Percentiles rank a stretch among this genome's conserved stretches.
Conservation (phyloP, 2,888 invertebrate genomes). For the Coleophora deauratella region DNA sequence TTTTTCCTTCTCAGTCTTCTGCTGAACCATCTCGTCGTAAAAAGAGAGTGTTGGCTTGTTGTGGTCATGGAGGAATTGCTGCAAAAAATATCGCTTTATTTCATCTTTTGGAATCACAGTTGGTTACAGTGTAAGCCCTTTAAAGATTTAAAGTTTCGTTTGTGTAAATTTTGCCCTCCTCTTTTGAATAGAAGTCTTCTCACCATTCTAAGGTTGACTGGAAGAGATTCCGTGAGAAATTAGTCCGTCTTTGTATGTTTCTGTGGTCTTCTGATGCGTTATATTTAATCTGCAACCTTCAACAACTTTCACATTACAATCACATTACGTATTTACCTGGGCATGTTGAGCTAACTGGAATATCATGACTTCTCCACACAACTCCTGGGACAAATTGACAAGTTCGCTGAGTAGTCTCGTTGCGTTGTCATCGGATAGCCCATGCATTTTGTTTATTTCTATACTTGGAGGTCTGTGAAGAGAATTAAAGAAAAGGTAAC, state of each 20-base stretch:
- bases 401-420: constrained; percentile 76
- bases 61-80: constrained; percentile 84
- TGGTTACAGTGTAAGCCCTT: no score
- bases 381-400: constrained; percentile 64
- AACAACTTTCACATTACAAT: no score
- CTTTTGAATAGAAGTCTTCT: no score
- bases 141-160: no score
- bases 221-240: no score
- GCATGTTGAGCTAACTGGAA: constrained; percentile 86
- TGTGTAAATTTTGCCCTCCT: no score
- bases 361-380: constrained; percentile 90
- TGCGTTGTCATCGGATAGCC: constrained; percentile 82
- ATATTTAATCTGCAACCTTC: no score
- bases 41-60: constrained; percentile 90
- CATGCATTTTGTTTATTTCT: constrained; percentile 81
- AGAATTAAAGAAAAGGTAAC: neutral
- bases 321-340: constrained; percentile 75
- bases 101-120: no score
- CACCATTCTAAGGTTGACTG: no score
- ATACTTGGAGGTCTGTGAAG: constrained; percentile 79
- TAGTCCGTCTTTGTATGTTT: no score
- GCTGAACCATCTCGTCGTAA: constrained; percentile 91
- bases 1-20: constrained; percentile 79
- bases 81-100: constrained; percentile 22
- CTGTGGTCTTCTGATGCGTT: no score